Conservation (phyloP, 1,140 invertebrate species). For the Choristoneura fumiferana region DNA sequence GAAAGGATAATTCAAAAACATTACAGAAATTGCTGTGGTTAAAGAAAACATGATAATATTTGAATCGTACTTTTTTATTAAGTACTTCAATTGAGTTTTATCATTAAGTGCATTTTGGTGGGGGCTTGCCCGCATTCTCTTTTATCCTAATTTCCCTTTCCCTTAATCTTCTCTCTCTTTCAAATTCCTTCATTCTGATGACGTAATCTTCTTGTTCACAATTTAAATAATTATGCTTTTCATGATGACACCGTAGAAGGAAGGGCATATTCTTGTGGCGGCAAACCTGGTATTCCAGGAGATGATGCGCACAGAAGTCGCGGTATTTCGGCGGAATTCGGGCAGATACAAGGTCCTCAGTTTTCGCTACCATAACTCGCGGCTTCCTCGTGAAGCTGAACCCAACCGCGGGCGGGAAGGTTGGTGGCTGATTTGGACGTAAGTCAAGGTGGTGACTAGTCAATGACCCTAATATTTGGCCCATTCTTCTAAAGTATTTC, state of each 20-base stretch:
- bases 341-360: constrained; percentile 87
- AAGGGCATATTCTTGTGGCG: constrained; percentile 83
- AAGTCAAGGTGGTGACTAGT: constrained; percentile 77
- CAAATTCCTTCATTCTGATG: constrained; percentile 91
- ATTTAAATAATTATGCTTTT: constrained; percentile 84
- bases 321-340: constrained; percentile 82
- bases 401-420: constrained; percentile 86
- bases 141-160: constrained; percentile 78
- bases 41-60: too few species aligned
- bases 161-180: constrained; percentile 89
- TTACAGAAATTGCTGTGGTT: too few species aligned
- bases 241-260: constrained; percentile 82
- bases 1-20: too few species aligned
- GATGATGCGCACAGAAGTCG: constrained; percentile 92
- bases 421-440: constrained; percentile 78
- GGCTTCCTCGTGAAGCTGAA: constrained; percentile 85
- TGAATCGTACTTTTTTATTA: too few species aligned
- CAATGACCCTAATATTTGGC: constrained; percentile 60
- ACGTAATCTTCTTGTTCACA: constrained; percentile 91
- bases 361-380: constrained; percentile 81
- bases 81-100: too few species aligned
- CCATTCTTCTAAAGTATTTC: constrained; percentile 31
- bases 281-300: constrained; percentile 83
- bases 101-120: too few species aligned
- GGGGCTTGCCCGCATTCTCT: constrained; percentile 10